Conservation (phyloP, 2,113 vertebrate species). For the Phoenicopterus ruber region DNA sequence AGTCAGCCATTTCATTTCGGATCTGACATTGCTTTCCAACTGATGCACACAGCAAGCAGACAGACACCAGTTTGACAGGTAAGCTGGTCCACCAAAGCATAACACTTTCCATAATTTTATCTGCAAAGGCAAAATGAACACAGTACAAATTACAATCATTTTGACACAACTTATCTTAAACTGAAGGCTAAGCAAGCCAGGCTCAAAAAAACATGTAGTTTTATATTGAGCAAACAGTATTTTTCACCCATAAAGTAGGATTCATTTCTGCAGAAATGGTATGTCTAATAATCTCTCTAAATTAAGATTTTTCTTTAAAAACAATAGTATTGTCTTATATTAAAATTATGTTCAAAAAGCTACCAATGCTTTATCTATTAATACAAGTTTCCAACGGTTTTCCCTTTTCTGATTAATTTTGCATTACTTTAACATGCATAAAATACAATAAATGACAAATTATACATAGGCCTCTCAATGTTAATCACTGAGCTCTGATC, state of each 20-base stretch:
- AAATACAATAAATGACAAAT: not conserved
- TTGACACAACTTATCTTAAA: not conserved
- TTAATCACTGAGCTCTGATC: not conserved
- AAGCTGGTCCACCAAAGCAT: not conserved
- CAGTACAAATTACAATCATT: not conserved
- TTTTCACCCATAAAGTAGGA: not conserved
- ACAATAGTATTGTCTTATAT: not conserved
- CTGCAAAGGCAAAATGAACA: constrained; percentile 22
- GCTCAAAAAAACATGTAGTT: not conserved
- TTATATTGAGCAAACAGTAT: not conserved
- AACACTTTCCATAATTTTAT: constrained; percentile 29
- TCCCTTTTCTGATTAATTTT: not conserved
- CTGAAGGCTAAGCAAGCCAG: not conserved
- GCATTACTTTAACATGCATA: not conserved
- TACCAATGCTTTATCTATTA: not conserved
- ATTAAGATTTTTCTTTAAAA: not conserved
- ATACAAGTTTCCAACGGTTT: not conserved
- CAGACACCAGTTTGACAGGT: constrained; percentile 3
- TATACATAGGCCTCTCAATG: not conserved
- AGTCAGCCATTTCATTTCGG: constrained; percentile 78
- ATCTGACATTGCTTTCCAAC: constrained; percentile 71
- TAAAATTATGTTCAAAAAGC: not conserved
- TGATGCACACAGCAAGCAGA: not conserved
- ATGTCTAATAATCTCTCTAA: not conserved
- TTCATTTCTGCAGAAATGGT: not conserved